Evolutionary conservation across 2,888 invertebrate species (phyloP).

Genomic region (Tenthredo scrophulariae): DNA sequence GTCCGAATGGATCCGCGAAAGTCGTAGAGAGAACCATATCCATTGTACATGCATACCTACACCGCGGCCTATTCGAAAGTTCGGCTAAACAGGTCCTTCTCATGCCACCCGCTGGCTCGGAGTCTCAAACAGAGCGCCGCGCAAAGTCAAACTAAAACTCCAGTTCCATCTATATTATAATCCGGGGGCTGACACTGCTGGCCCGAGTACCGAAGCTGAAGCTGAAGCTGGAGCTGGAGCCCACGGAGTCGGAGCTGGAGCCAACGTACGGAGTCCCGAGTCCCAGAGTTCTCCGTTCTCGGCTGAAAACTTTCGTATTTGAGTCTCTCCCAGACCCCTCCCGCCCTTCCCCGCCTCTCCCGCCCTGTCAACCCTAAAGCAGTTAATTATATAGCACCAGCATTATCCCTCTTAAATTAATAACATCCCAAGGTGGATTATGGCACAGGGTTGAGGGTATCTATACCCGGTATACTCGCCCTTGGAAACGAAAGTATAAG

Average conservation of each 20-base stretch:
- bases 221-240: neutral
- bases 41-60: constrained; percentile 26
- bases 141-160: constrained; percentile 67
- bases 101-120: constrained; percentile 41
- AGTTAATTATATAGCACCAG: constrained; percentile 65
- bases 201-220: neutral
- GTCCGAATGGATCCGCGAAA: neutral
- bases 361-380: constrained; percentile 53
- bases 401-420: constrained; percentile 64
- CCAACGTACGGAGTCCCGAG: neutral
- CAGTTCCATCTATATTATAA: constrained; percentile 66
- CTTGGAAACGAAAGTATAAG: neutral
- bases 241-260: neutral
- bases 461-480: neutral
- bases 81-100: constrained; percentile 46
- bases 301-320: constrained; percentile 44
- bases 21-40: neutral
- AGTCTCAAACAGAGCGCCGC: constrained; percentile 48
- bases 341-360: neutral
- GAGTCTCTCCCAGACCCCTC: constrained; percentile 26
- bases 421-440: constrained; percentile 50
- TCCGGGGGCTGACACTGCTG: constrained; percentile 59
- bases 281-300: constrained; percentile 29
- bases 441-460: constrained; percentile 21
- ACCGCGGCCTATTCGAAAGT: constrained; percentile 38